These are phyloP conservation scores for Anguilla megastoma DNA, from an alignment of 2,797 vertebrate species.

Conservation along the genomic window DNA sequence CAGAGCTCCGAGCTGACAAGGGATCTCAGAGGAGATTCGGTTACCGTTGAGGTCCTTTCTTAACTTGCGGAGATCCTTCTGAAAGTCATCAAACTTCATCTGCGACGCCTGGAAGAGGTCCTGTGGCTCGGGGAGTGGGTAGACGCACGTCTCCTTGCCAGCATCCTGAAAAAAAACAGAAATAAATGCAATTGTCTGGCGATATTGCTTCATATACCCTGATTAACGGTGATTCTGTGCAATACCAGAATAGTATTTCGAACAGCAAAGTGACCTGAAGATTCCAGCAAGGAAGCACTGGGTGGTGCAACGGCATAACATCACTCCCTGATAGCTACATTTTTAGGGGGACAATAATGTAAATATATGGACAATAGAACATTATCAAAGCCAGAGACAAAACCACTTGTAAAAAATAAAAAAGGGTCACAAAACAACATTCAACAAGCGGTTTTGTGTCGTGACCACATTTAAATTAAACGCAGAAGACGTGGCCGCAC, in stretches of 20 bases:
- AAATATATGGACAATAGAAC: constrained; percentile 15
- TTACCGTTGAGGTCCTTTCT: constrained; percentile 91
- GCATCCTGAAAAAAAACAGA: constrained; percentile 75
- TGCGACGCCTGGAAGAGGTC: constrained; percentile 95
- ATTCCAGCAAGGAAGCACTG: background rate
- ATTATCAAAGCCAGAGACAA: constrained; percentile 16
- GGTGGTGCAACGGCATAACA: background rate
- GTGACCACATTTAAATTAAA: constrained; percentile 16
- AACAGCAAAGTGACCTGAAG: background rate
- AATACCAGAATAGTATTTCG: background rate
- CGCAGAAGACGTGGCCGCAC: background rate
- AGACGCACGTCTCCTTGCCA: constrained; percentile 87
- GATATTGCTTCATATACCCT: background rate
- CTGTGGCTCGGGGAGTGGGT: constrained; percentile 91
- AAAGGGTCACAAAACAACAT: constrained; percentile 19
- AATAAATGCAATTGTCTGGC: constrained; percentile 1
- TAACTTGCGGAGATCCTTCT: constrained; percentile 87
- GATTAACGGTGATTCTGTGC: background rate
- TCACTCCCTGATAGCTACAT: background rate
- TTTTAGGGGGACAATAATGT: background rate
- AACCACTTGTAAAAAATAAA: constrained; percentile 11
- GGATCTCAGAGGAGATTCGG: constrained; percentile 36
- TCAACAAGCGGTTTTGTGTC: constrained; percentile 16
- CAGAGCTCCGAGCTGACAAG: background rate
- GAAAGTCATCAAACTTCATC: constrained; percentile 97